These are phyloP conservation scores for Pteromalus puparum DNA, from an alignment of 1,140 invertebrate species.

Conservation along the genomic window DNA sequence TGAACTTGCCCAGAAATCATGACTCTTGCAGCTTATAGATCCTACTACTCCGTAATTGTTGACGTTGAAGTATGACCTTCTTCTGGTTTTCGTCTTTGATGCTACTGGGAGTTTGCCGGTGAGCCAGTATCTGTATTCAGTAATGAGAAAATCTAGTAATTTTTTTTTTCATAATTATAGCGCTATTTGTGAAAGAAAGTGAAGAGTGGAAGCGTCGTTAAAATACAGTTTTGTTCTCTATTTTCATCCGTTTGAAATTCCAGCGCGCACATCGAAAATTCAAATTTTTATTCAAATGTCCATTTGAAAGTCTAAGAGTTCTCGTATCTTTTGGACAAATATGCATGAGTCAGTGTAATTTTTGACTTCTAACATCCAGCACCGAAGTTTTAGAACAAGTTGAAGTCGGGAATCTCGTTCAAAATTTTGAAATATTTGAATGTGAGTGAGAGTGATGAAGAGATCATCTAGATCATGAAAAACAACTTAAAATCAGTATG, in stretches of 20 bases:
- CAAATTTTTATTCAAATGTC: neutral
- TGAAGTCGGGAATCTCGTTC: neutral
- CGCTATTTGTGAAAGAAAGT: too few species aligned
- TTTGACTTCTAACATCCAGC: neutral
- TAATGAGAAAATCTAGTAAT: too few species aligned
- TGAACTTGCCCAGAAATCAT: constrained; percentile 19
- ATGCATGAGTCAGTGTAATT: neutral
- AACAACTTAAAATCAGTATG: too few species aligned
- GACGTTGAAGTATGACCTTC: neutral
- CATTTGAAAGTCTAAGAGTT: neutral
- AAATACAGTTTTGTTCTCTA: neutral
- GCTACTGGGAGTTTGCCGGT: neutral
- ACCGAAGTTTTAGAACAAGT: too few species aligned
- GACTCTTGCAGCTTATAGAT: constrained; percentile 1
- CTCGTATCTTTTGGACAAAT: neutral
- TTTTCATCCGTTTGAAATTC: neutral
- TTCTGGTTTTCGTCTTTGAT: neutral
- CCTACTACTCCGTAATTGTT: constrained; percentile 14
- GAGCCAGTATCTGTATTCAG: neutral
- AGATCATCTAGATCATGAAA: too few species aligned
- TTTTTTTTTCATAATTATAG: too few species aligned
- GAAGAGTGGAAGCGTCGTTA: neutral
- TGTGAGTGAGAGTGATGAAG: neutral
- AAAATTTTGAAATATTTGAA: neutral
- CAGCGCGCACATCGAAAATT: neutral